Evolutionary conservation across 1,140 invertebrate species (phyloP).

Genomic region (Aphaenogaster rudis): DNA sequence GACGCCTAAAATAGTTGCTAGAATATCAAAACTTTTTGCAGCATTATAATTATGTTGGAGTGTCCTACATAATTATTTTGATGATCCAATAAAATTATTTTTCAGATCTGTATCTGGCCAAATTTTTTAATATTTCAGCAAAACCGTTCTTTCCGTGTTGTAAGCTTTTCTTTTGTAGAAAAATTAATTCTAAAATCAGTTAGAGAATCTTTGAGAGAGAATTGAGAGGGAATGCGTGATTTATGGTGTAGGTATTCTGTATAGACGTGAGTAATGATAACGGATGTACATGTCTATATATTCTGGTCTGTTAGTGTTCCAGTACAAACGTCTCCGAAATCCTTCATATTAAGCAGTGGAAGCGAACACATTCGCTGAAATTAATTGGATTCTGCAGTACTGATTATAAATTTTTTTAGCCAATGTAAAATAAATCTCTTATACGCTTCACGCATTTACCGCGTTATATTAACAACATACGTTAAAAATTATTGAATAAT

Average conservation of each 20-base stretch:
- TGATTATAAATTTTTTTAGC: neutral
- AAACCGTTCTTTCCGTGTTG: too few species aligned
- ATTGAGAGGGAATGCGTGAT: neutral
- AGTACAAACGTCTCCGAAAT: neutral
- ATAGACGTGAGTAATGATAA: neutral
- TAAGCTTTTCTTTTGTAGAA: neutral
- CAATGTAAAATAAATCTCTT: neutral
- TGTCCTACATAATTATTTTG: too few species aligned
- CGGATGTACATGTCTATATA: neutral
- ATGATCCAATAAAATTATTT: too few species aligned
- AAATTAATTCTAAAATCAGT: constrained; percentile 10
- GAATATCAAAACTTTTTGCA: too few species aligned
- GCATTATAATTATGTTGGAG: too few species aligned
- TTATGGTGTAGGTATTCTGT: neutral
- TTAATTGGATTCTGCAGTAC: constrained; percentile 23
- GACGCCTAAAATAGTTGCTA: too few species aligned
- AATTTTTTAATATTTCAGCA: too few species aligned
- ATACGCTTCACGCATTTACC: neutral
- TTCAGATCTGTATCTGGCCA: too few species aligned
- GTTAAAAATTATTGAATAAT: neutral
- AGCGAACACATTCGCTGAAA: neutral
- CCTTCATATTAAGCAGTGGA: neutral
- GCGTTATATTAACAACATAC: neutral
- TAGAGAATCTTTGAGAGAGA: neutral
- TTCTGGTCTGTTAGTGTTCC: neutral